Evolutionary conservation across 2,113 vertebrate species (phyloP).

Genomic region (Sprattus sprattus): DNA sequence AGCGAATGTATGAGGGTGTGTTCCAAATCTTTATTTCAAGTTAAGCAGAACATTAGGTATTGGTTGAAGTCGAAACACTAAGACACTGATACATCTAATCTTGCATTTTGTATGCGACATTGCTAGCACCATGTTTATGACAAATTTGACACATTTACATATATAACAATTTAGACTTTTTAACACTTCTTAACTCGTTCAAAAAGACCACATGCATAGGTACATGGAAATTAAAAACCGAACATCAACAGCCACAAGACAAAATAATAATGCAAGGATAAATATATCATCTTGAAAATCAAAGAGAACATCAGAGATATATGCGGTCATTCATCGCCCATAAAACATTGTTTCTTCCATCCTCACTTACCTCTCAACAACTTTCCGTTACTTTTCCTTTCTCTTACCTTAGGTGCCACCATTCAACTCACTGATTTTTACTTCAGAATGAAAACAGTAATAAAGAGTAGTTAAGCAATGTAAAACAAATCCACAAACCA

Average conservation of each 20-base stretch:
- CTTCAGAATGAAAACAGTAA: background rate
- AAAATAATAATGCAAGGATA: background rate
- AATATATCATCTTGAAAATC: background rate
- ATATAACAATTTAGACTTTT: conserved; percentile 18
- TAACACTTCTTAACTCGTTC: conserved; percentile 5
- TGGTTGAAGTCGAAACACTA: conserved; percentile 18
- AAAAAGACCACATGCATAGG: background rate
- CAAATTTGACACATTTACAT: conserved; percentile 33
- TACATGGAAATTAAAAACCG: conserved; percentile 13
- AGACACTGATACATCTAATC: conserved; percentile 23
- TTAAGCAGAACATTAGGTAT: conserved; percentile 48
- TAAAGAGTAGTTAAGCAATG: background rate
- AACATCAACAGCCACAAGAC: conserved; percentile 9
- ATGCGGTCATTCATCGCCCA: background rate
- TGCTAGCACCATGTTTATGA: conserved; percentile 32
- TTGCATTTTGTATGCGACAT: conserved; percentile 11
- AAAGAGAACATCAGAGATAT: background rate
- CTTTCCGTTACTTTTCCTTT: background rate
- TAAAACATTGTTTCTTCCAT: background rate
- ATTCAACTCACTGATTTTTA: background rate
- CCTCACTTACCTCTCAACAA: background rate
- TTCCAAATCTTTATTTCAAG: conserved; percentile 51
- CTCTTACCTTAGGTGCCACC: background rate
- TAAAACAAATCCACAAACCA: background rate
- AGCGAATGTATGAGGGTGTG: background rate